Base-by-base conservation (phyloP, 2,113 vertebrate species). In the Hemiprocne comata region DNA sequence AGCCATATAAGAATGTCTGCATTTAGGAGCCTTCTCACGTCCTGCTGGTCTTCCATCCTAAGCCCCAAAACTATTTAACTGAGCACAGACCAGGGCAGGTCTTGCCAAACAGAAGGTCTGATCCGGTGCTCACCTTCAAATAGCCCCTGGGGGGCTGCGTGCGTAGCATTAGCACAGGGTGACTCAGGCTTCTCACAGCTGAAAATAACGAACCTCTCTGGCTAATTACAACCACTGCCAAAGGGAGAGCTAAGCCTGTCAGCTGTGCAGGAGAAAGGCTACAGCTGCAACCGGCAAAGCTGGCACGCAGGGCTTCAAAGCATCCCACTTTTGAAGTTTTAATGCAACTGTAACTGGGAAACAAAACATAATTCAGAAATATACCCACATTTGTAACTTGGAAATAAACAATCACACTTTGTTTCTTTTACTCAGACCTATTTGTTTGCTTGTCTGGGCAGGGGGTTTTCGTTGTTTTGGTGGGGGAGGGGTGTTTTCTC, bases 1-100 rank as follows among this genome's bases (percentile, higher is more conserved):
- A 1, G 8, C 10, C 19, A 1, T 0, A 0, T 0, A 44, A 29
- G 6, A n/a, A 42, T 7, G 13, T 20, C 46, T 20, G 46, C 46
- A 9, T 20, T 20, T 18, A 48, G 4, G 46, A 48, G 46, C 17
- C 20, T 13, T 11, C 25, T 29, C 11, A 5, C 1, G 2, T 10
- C 6, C 33, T 42, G 25, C 17, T 40, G n/a, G 0, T 4, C 60
- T 36, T 6, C 48, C 36, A 0, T 2, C 29, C 12, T 1, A 33
- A 66, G 8, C 26, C 18, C 10, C n/a, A 13, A 13, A 62, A 5
- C 19, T 7, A 6, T 7, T 20, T 5, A 33, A 13, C 0, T 7
- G 13, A 55, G 11, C 44, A 24, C 21, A 33, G 25, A 46, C 13
- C 23, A 50, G 13, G 3, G 7, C 0, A 7, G 1, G 0, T 21